phyloP scores from a whole-genome alignment of 2,113 vertebrate genomes.

The Heterotilapia buettikoferi region DNA sequence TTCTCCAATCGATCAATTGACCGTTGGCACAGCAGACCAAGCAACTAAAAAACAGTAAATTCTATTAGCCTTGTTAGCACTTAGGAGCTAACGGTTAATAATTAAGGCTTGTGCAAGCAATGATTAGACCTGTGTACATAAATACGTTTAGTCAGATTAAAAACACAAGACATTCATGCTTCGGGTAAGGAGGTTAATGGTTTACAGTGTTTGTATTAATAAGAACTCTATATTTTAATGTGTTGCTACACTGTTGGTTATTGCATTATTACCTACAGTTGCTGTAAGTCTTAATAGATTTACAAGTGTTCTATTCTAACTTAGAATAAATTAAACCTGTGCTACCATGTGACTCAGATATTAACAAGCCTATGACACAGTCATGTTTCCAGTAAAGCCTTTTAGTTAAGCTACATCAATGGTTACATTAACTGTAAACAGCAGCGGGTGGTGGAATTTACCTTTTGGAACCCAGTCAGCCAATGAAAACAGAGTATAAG shows the following conservation, averaged over 20 bases:
- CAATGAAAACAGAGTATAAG: not conserved
- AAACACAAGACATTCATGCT: not conserved
- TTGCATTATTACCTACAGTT: not conserved
- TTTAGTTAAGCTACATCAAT: not conserved
- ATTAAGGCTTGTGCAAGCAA: not conserved
- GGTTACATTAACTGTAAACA: not conserved
- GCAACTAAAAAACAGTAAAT: not conserved
- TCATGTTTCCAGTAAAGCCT: not conserved
- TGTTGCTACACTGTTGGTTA: not conserved
- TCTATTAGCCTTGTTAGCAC: not conserved
- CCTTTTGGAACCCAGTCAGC: not conserved
- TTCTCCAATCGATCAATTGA: not conserved
- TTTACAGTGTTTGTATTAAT: not conserved
- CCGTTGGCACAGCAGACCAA: not conserved
- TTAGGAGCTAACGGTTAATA: not conserved
- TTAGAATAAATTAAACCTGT: not conserved
- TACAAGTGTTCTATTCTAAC: not conserved
- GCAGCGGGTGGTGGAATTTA: fast-evolving
- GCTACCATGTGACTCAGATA: not conserved
- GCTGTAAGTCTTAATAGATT: not conserved
- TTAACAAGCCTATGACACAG: not conserved
- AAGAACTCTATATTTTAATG: not conserved
- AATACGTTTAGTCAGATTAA: not conserved
- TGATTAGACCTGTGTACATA: not conserved
- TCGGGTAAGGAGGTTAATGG: fast-evolving